Base-by-base conservation (phyloP, 2,113 vertebrate species). In the Artemisiospiza belli region DNA sequence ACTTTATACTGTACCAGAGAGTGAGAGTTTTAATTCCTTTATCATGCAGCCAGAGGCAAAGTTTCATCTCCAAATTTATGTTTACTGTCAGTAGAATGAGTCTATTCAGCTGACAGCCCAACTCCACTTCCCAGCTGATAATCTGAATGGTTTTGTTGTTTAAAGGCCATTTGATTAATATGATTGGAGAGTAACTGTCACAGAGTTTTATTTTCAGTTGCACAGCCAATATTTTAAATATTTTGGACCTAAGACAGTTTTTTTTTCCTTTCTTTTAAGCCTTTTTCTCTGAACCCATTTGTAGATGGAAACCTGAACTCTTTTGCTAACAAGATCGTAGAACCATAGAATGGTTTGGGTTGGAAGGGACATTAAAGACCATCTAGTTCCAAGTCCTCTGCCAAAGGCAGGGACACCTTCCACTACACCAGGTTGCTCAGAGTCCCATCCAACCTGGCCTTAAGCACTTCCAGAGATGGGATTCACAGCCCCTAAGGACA, bases 51-150 rank as follows among this genome's bases (percentile, higher is more conserved):
- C 75, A 49, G 44, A 74, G 88, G 96, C 83, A 75, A 91, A 81
- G 61, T 67, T 91, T 86, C 30, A 77, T 89, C 44, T 90, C 64
- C 52, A 87, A 75, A 90, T 47, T 73, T 59, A 89, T 22, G 62
- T 44, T 90, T 64, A 41, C 58, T 49, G 57, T 94, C 89, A 81
- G 33, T 4, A 63, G 35, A 88, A 44, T 39, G 41, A 94, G 57
- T 47, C 54, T 69, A 37, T 94, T 78, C 72, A 96, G 44, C 18
- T 93, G 85, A 87, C 83, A 95, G 64, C 68, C 68, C 58, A 94
- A 90, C 87, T 83, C 52, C 49, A 68, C 67, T 86, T 88, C 73
- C 64, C 88, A 75, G 85, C 10, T 70, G 37, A 92, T 51, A 63
- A 88, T 83, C 35, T 13, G 2, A 90, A 73, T 10, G 5, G 15